Conservation (phyloP, 2,888 invertebrate genomes). For the Lycia hirtaria region DNA sequence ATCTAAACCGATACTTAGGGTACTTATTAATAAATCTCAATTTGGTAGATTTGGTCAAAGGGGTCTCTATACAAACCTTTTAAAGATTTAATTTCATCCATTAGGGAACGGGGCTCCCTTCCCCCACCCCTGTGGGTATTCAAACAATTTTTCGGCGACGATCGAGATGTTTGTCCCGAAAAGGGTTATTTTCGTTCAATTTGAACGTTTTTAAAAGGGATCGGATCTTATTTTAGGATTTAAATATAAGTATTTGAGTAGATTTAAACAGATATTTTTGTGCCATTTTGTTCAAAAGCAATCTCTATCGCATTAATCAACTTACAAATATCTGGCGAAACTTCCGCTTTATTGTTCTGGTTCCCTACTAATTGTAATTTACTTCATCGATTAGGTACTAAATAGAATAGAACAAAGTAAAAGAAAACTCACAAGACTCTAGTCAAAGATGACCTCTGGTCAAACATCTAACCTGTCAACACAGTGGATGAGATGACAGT, state of each 20-base stretch:
- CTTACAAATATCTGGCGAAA: too few species aligned
- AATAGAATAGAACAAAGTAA: too few species aligned
- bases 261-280: too few species aligned
- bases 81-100: constrained; percentile 25
- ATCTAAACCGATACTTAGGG: neutral
- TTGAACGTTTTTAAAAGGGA: constrained; percentile 7
- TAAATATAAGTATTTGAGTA: neutral
- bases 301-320: too few species aligned
- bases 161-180: constrained; percentile 18
- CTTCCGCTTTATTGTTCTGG: too few species aligned
- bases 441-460: too few species aligned
- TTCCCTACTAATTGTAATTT: too few species aligned
- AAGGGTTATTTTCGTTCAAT: constrained; percentile 18
- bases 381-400: too few species aligned
- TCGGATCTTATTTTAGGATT: constrained; percentile 6
- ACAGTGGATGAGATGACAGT: too few species aligned
- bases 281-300: too few species aligned
- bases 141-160: constrained; percentile 23
- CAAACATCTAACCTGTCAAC: too few species aligned
- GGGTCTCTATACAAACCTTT: constrained; percentile 19
- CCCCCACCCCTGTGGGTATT: constrained; percentile 12
- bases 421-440: too few species aligned
- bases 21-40: constrained; percentile 21
- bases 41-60: constrained; percentile 22
- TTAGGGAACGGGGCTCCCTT: constrained; percentile 7